Evolutionary conservation across 2,888 invertebrate species (phyloP), one percentile per base, ranked within the genome.

Genomic region (Cremastinae sp.): DNA sequence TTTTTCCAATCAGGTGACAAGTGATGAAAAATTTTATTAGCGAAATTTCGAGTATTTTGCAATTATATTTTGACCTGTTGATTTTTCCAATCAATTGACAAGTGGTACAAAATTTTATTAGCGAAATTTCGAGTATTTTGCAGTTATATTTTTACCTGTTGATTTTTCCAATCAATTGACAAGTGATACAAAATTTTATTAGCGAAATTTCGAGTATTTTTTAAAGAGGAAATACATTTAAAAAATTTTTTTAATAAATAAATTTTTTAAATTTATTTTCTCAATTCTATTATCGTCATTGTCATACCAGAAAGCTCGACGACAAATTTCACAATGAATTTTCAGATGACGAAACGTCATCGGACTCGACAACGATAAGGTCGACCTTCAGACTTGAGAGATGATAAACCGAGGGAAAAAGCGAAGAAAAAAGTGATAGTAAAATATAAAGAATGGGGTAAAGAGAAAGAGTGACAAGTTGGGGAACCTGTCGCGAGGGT

Each of bases 401-500:
- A 10, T 4, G 51, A 51, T 51, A 64, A 51, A 22, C 12, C 12
- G 20, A 22, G 18, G 20, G 20, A 39, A 12, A 9, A 18, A 9
- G 37, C 37, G 12, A 41, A 20, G 51, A 41, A 41, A 53, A 53
- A 20, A 16, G 51, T 9, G n/a, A 16, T n/a, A 28, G 16, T 39
- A 35, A 59, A 28, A 14, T 28, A 14, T 12, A 28, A 49, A 39
- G 12, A 37, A 3, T 20, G 49, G 20, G 49, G 20, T 12, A 18
- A 51, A 7, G 37, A 22, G 41, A n/a, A 58, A 58, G 8, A 51
- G n/a, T 10, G 69, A 69, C 56, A 64, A 69, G 58, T 65, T 39
- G 70, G 28, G 53, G 59, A 75, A 75, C 53, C 39, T 70, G 59
- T 55, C 64, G 61, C 39, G 37, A 14, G 59, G 35, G 35, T 61